phyloP scores from a whole-genome alignment of 2,888 invertebrate genomes.

The Microchrysa polita region DNA sequence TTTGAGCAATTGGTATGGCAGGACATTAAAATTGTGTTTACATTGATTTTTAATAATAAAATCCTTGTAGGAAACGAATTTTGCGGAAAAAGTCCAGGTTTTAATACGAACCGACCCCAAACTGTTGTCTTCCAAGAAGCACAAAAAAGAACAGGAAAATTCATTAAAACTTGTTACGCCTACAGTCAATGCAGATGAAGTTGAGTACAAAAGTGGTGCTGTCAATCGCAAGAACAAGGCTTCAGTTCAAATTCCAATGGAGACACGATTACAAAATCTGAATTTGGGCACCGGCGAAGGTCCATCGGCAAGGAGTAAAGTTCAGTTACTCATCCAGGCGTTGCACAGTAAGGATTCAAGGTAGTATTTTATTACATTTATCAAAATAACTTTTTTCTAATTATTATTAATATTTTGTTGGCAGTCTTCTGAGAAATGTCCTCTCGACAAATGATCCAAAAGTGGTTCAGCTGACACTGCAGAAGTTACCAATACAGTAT shows the following conservation, averaged over 20 bases:
- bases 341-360: constrained; percentile 83
- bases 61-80: constrained; percentile 65
- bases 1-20: constrained; percentile 70
- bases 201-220: constrained; percentile 58
- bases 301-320: constrained; percentile 76
- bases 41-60: no score
- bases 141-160: constrained; percentile 51
- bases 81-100: constrained; percentile 67
- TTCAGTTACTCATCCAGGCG: constrained; percentile 83
- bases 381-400: not conserved
- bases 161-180: constrained; percentile 57
- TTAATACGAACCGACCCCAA: constrained; percentile 61
- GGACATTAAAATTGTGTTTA: not conserved
- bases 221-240: constrained; percentile 57
- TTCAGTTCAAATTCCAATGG: constrained; percentile 71
- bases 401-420: no score
- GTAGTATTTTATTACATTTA: constrained; percentile 56
- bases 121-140: constrained; percentile 47
- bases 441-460: constrained; percentile 73
- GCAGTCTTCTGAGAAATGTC: constrained; percentile 76
- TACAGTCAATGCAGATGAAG: constrained; percentile 54
- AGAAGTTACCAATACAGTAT: constrained; percentile 78
- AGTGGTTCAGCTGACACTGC: constrained; percentile 78
- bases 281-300: constrained; percentile 68
- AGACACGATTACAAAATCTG: constrained; percentile 82